Base-by-base conservation (phyloP, 2,888 invertebrate genomes). In the Sarcophaga variegata region DNA sequence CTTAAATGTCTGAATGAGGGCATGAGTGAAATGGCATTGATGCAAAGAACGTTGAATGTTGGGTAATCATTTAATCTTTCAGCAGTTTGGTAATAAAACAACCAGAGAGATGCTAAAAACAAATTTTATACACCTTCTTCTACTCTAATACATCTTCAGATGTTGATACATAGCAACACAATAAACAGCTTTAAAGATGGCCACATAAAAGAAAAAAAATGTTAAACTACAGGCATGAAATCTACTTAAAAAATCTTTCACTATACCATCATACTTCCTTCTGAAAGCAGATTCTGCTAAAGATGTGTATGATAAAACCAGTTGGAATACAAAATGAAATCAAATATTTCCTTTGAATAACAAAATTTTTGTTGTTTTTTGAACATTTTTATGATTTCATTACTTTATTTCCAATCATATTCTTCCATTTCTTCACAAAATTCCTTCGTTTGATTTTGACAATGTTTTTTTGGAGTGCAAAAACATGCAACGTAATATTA, bases 21-120 rank as follows among this genome's bases (percentile, higher is more conserved):
- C 17, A 70, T 59, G 49, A 45, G 11, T 75, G 45, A 83, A 54
- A 76, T n/a, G 10, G 6, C 10, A 37, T 37, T 2, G 10, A 37
- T 8, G 37, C 20, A 49, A 74, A 62, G n/a, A 5, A 12, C 17
- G 3, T 45, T 45, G 27, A 72, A 72, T 60, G 71, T 49, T 14
- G 25, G 71, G 60, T 60, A 84, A 80, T 80, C 71, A 64, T 84
- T 66, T 84, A 84, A 84, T 80, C 75, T 66, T 59, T n/a, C 17
- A 80, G 76, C 49, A 80, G 49, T 27, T 62, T 27, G 25, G 8
- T 47, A 49, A 63, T 1, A 37, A 4, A 69, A 66, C n/a, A 70
- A 17, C 49, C 59, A 63, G 66, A 66, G 47, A 59, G n/a, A 47
- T 49, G 20, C 63, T 27, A 64, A 60, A 70, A 81, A 69, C 63